Conservation (phyloP, 2,113 vertebrate genomes). For the Blennius ocellaris region DNA sequence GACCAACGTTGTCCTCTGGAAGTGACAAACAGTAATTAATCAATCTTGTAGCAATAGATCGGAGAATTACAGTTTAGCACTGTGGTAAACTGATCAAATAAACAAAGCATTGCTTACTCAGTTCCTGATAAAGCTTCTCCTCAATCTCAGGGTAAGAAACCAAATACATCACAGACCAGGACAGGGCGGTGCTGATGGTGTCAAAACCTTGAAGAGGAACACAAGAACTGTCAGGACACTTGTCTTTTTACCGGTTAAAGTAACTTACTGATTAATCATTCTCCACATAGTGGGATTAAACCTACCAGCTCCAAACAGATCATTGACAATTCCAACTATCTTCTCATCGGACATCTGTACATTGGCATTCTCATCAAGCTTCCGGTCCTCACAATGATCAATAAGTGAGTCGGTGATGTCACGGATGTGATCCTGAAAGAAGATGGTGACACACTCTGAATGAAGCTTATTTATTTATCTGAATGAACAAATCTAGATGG, state of each 20-base stretch:
- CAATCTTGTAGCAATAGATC: too few relatives aligned
- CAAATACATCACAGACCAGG: constrained; percentile 91
- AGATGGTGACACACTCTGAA: neutral
- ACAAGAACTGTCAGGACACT: constrained; percentile 8
- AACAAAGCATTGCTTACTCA: constrained; percentile 83
- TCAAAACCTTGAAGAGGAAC: constrained; percentile 88
- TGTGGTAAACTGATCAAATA: neutral
- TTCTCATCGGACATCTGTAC: constrained; percentile 84
- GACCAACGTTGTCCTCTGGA: constrained; percentile 86
- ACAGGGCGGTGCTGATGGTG: constrained; percentile 89
- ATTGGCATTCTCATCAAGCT: constrained; percentile 81
- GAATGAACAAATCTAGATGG: neutral
- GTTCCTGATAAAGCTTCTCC: constrained; percentile 87
- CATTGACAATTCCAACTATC: constrained; percentile 85
- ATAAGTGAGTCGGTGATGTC: constrained; percentile 96
- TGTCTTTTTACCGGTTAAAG: neutral
- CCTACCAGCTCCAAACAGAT: constrained; percentile 96
- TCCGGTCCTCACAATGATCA: constrained; percentile 88
- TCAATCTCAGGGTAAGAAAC: constrained; percentile 87
- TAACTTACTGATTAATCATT: neutral
- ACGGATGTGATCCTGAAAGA: constrained; percentile 87
- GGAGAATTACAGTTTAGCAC: neutral
- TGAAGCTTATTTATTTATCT: neutral
- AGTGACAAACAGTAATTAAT: neutral
- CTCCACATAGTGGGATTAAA: constrained; percentile 1